Base-by-base conservation (phyloP, 2,888 invertebrate genomes). In the Dermolepida albohirtum region DNA sequence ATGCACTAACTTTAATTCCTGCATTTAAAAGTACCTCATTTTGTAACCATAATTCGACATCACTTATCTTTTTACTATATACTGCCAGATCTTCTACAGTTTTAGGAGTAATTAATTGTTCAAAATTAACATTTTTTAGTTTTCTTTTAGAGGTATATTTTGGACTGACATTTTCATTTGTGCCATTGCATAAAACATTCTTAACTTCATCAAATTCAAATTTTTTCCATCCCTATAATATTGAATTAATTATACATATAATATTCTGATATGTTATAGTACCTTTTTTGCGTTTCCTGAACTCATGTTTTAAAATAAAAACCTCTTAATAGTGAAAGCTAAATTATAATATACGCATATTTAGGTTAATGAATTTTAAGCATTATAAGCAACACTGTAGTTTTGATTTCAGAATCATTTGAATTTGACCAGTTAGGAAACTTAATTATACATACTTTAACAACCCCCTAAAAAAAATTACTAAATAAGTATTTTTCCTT, bases 61-160 rank as follows among this genome's bases (percentile, higher is more conserved):
- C 93, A 75, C 86, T 86, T 2, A 93, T 81, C 82, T 94, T 94
- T 80, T 92, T 94, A 68, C 85, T 83, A 78, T 94, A 89, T 5
- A 94, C 88, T 47, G 92, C 92, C 62, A 94, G 83, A 54, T 93
- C 92, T 47, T 86, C 85, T 1, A 86, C 80, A 27, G 76, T 81
- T 34, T 79, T 81, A 0, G 92, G 92, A 49, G 86, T 85, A 80
- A 91, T 88, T 71, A 82, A 83, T 71, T 88, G 86, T 75, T 89
- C 85, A 87, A 90, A 90, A 81, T 88, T 87, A 64, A 78, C 72
- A 49, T 51, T 50, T 71, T 68, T 73, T 44, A 40, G 62, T 59
- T 68, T 59, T 54, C 54, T 49, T 44, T 5, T 43, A 22, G 8
- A 12, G 8, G 62, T 67, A 63, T n/a, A 8, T 12, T 68, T 68